These are phyloP conservation scores for Diabrotica virgifera DNA, from an alignment of 1,140 invertebrate genomes.

Conservation along the genomic window DNA sequence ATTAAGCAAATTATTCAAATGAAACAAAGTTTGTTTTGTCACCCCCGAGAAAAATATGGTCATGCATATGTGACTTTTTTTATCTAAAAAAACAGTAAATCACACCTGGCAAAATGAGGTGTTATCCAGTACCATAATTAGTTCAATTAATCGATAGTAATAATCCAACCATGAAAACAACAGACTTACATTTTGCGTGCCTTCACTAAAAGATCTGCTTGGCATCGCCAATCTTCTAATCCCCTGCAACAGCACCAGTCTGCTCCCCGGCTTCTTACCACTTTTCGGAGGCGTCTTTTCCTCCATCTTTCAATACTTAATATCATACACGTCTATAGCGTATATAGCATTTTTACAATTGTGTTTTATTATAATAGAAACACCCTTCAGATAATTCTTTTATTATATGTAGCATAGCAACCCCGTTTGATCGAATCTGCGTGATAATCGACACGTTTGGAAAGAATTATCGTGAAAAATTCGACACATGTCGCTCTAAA, in stretches of 20 bases:
- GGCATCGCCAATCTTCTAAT: constrained; percentile 42
- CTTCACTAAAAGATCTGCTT: constrained; percentile 42
- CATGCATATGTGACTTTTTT: too few species aligned
- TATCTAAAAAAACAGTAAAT: too few species aligned
- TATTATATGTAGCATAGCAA: constrained; percentile 5
- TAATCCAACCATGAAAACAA: background rate
- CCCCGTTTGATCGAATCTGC: constrained; percentile 32
- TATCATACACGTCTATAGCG: too few species aligned
- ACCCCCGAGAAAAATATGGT: too few species aligned
- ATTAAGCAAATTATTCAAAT: too few species aligned
- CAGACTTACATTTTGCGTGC: constrained; percentile 42
- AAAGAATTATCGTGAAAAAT: constrained; percentile 31
- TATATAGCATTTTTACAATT: constrained; percentile 6
- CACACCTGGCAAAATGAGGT: too few species aligned
- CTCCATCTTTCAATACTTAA: background rate
- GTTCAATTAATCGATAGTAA: background rate
- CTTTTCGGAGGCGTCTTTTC: constrained; percentile 5
- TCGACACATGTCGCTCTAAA: constrained; percentile 20
- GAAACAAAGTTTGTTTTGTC: too few species aligned
- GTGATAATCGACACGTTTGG: constrained; percentile 22
- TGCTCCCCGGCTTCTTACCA: constrained; percentile 31
- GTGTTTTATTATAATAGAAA: background rate
- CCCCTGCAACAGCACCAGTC: constrained; percentile 39
- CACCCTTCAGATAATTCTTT: constrained; percentile 5
- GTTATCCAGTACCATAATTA: too few species aligned